Conservation (phyloP, 2,888 invertebrate genomes). For the Colostygia pectinataria region DNA sequence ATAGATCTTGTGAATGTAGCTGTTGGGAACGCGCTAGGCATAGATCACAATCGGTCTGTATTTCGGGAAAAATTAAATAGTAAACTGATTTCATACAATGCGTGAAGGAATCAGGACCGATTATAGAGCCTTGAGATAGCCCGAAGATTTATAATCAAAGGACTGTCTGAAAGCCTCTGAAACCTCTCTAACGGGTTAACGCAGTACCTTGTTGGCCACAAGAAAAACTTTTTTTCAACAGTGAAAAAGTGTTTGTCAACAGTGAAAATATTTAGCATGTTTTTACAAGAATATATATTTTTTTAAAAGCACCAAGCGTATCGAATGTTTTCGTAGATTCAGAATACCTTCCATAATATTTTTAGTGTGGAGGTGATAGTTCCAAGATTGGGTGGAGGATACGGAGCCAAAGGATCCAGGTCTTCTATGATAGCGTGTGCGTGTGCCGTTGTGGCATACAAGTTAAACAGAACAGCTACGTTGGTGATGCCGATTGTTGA, state of each 20-base stretch:
- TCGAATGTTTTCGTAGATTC: neutral
- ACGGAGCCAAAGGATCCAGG: slow-evolving; percentile 90
- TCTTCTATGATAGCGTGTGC: slow-evolving; percentile 83
- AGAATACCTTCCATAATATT: slow-evolving; percentile 1
- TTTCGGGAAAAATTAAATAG: neutral
- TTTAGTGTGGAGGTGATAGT: slow-evolving; percentile 87
- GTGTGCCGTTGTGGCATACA: slow-evolving; percentile 86
- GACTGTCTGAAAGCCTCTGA: too few species aligned
- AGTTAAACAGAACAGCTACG: slow-evolving; percentile 83
- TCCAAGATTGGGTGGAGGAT: slow-evolving; percentile 90
- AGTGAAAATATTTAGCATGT: too few species aligned
- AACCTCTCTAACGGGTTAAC: too few species aligned
- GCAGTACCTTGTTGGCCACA: too few species aligned
- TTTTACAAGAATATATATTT: too few species aligned
- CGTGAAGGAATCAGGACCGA: neutral
- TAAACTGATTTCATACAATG: neutral
- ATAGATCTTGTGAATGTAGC: slow-evolving; percentile 84
- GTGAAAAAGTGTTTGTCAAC: too few species aligned
- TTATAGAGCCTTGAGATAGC: slow-evolving; percentile 6
- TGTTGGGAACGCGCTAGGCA: slow-evolving; percentile 56
- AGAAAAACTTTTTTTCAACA: too few species aligned
- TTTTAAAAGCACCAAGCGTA: too few species aligned
- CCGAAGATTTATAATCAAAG: too few species aligned
- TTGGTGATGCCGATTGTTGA: slow-evolving; percentile 85
- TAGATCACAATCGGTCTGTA: slow-evolving; percentile 84